Percentiles rank a stretch among this genome's conserved stretches.
phyloP scores from a whole-genome alignment of 2,113 vertebrate species.

The Willisornis vidua region DNA sequence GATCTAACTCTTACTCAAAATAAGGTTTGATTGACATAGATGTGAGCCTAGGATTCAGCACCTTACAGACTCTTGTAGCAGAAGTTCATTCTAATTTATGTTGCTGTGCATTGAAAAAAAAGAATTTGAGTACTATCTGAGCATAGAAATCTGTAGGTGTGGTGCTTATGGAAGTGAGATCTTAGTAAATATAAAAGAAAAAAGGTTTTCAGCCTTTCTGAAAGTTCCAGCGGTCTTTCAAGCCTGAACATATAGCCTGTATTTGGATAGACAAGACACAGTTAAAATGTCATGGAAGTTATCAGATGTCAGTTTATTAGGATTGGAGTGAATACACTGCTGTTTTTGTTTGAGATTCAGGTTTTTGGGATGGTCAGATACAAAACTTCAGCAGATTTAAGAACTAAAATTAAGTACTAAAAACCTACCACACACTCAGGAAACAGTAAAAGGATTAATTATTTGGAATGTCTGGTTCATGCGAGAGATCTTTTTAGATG shows the following conservation, averaged over 20 bases:
- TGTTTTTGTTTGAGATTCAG: background rate
- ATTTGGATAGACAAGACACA: fast-evolving
- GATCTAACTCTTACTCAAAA: background rate
- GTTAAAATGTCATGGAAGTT: background rate
- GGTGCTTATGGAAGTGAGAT: background rate
- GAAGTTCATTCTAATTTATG: background rate
- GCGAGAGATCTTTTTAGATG: background rate
- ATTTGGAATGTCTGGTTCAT: background rate
- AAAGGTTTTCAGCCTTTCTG: background rate
- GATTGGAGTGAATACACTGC: background rate
- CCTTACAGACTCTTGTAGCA: background rate
- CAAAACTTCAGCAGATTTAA: background rate
- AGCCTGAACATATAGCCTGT: background rate
- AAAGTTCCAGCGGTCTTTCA: background rate
- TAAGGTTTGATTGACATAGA: background rate
- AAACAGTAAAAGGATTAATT: background rate
- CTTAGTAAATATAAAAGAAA: background rate
- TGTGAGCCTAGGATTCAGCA: background rate
- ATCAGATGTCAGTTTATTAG: background rate
- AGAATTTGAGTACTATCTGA: background rate
- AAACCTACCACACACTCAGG: background rate
- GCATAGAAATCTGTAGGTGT: background rate
- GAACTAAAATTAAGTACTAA: background rate
- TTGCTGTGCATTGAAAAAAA: background rate
- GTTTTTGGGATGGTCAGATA: background rate